Conservation (phyloP, 2,888 invertebrate genomes). For the Carabus problematicus region DNA sequence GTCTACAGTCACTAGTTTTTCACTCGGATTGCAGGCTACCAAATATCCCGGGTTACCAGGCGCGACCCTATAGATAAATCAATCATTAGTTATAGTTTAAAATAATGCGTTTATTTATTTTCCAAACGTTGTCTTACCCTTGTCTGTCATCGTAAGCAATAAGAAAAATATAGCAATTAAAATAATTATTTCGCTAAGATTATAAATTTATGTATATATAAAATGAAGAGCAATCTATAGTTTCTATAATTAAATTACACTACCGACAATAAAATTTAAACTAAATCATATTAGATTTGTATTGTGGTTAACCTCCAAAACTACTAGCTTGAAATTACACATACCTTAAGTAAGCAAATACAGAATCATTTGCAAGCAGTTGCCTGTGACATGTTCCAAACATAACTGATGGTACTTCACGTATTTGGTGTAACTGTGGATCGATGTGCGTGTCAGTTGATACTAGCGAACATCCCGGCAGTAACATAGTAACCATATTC, state of each 20-base stretch:
- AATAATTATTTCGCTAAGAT: too few relatives aligned
- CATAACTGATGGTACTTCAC: conserved; percentile 66
- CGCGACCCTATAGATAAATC: conserved; percentile 66
- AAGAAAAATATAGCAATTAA: conserved; percentile 25
- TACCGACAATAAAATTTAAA: too few relatives aligned
- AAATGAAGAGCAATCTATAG: conserved; percentile 23
- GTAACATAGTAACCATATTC: conserved; percentile 74
- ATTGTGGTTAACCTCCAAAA: too few relatives aligned
- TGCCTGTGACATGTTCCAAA: conserved; percentile 65
- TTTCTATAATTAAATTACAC: too few relatives aligned
- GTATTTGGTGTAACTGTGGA: conserved; percentile 57
- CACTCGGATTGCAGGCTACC: conserved; percentile 73
- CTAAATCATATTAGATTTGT: too few relatives aligned
- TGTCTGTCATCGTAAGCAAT: conserved; percentile 30
- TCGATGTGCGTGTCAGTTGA: conserved; percentile 50
- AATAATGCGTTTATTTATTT: conserved; percentile 18
- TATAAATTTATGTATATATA: background rate
- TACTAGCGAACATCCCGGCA: conserved; percentile 77
- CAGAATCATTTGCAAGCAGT: conserved; percentile 61
- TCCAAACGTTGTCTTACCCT: conserved; percentile 23
- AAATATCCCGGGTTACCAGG: conserved; percentile 78
- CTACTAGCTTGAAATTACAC: too few relatives aligned
- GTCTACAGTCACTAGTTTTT: conserved; percentile 62
- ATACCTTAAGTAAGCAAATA: conserved; percentile 77
- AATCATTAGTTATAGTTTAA: conserved; percentile 36